These are phyloP conservation scores for Leptonema lineaticorne DNA, from an alignment of 1,140 invertebrate genomes.

Conservation along the genomic window DNA sequence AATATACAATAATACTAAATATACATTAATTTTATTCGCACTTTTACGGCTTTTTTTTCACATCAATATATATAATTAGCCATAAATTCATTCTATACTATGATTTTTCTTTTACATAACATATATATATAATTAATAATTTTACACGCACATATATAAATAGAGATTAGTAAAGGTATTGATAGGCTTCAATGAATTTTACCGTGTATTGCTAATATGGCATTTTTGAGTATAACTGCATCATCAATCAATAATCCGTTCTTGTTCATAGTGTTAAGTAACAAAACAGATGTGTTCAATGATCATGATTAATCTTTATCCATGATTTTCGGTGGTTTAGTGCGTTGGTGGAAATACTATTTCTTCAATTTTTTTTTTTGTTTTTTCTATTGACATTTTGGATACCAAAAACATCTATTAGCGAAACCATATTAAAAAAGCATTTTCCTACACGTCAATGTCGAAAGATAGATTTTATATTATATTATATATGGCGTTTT, in stretches of 20 bases:
- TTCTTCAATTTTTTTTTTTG: too few species aligned
- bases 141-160: too few species aligned
- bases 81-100: too few species aligned
- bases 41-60: too few species aligned
- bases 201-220: constrained; percentile 13
- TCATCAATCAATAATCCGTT: constrained; percentile 15
- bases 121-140: too few species aligned
- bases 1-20: too few species aligned
- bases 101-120: too few species aligned
- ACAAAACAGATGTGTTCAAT: constrained; percentile 16
- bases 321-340: constrained; percentile 10
- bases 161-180: too few species aligned
- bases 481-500: too few species aligned
- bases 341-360: constrained; percentile 10
- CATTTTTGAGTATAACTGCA: constrained; percentile 4
- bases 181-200: too few species aligned
- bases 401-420: background rate
- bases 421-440: background rate
- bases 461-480: background rate
- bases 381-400: constrained; percentile 8
- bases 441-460: background rate
- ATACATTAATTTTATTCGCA: too few species aligned
- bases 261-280: constrained; percentile 5
- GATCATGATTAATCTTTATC: constrained; percentile 10
- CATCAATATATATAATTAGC: too few species aligned